phyloP scores from a whole-genome alignment of 2,888 invertebrate species.

The Synergus gifuensis region DNA sequence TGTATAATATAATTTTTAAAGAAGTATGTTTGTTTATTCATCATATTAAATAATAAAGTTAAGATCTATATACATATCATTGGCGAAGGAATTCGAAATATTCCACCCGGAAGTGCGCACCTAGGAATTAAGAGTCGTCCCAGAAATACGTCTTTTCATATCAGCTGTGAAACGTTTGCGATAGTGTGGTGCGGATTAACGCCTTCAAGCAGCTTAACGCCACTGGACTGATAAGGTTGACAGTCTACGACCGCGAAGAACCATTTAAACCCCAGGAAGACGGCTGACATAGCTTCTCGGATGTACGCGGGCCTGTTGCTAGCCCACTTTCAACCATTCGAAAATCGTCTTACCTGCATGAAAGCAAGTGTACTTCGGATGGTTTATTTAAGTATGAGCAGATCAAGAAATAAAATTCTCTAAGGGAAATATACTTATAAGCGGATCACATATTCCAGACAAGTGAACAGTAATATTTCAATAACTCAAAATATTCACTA shows the following conservation, averaged over 20 bases:
- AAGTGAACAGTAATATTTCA: no score
- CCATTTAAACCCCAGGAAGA: background rate
- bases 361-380: background rate
- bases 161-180: constrained; percentile 40
- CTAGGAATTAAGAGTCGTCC: constrained; percentile 25
- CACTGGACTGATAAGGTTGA: background rate
- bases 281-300: background rate
- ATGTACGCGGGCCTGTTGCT: constrained; percentile 1
- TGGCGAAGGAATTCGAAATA: constrained; percentile 45
- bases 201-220: constrained; percentile 7
- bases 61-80: no score
- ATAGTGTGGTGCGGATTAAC: background rate
- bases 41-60: no score
- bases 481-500: no score
- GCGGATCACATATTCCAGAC: no score
- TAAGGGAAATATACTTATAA: no score
- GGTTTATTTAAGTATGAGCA: background rate
- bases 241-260: background rate
- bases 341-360: background rate
- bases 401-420: background rate
- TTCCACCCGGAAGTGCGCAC: constrained; percentile 8
- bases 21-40: no score
- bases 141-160: constrained; percentile 41
- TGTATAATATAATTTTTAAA: no score
- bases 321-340: background rate